Evolutionary conservation across 1,140 invertebrate species (phyloP), one percentile per base, ranked within the genome.

Genomic region (Plodia interpunctella): DNA sequence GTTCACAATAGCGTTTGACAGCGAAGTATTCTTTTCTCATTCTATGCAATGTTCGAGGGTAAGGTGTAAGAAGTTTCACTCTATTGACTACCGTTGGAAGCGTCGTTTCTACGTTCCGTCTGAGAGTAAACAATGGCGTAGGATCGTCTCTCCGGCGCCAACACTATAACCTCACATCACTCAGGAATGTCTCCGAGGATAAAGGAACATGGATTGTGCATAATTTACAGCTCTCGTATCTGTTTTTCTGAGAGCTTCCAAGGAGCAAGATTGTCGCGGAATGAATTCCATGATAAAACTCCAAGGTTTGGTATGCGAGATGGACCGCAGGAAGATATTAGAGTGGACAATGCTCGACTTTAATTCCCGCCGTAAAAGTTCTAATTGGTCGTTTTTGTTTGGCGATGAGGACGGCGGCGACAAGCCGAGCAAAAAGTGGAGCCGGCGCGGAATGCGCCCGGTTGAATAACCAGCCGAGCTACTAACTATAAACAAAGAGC

Each of bases 401-500:
- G 65, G 65, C 67, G 65, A 60, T 49, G 70, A 73, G 62, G 74
- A 70, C 69, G 73, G 72, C 72, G 64, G 65, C 55, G 62, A 25
- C 57, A 57, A 68, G 58, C 55, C 71, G 81, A 85, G 77, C 82
- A 85, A 87, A 88, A 88, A 88, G 80, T 79, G 71, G 73, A 62
- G 67, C 75, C 81, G 83, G 78, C 83, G 76, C 81, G 83, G 86
- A 84, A 88, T 88, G 86, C 75, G 83, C 30, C 13, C 80, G 80
- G 86, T 87, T 88, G 86, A 87, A 87, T 81, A 87, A 88, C 82
- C 85, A 86, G 77, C 81, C 75, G 76, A 77, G 72, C 68, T 69
- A 75, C 75, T 72, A 78, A 75, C 76, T 78, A 83, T 80, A 87
- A 83, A 88, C 80, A 88, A 83, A 83, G 74, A 83, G 76, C 67